These are phyloP conservation scores for Amphipoea oculea DNA, from an alignment of 2,888 invertebrate genomes.

Conservation along the genomic window DNA sequence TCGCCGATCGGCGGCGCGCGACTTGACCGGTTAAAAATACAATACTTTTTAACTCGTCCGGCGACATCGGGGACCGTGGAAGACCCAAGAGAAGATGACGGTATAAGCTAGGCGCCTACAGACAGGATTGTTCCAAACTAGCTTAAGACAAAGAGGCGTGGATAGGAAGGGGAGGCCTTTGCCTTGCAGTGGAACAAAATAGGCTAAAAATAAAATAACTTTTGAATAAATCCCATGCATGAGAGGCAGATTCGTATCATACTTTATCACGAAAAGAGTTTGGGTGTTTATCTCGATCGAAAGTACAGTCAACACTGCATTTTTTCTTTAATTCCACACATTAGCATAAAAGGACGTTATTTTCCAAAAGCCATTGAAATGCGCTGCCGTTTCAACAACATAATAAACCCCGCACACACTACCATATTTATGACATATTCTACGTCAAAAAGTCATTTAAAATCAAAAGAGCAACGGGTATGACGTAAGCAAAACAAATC, in stretches of 20 bases:
- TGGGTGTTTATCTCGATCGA: no score
- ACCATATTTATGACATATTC: slow-evolving; percentile 62
- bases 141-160: no score
- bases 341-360: slow-evolving; percentile 21
- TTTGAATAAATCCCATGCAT: background rate
- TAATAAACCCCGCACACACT: slow-evolving; percentile 33
- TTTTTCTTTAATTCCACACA: background rate
- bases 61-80: no score
- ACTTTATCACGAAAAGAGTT: background rate
- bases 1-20: no score
- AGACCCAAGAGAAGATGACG: no score
- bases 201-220: background rate
- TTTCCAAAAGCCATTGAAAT: slow-evolving; percentile 41
- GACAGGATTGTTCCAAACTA: no score
- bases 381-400: slow-evolving; percentile 9
- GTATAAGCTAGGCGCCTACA: no score
- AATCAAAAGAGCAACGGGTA: slow-evolving; percentile 57
- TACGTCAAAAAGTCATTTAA: slow-evolving; percentile 63
- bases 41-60: no score
- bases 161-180: no score
- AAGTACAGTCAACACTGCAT: background rate
- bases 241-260: background rate
- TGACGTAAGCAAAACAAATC: slow-evolving; percentile 52
- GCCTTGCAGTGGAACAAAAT: no score
- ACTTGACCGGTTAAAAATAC: no score